phyloP scores from a whole-genome alignment of 35 echinoderm and acorn worm species.

The Amphiura filiformis region DNA sequence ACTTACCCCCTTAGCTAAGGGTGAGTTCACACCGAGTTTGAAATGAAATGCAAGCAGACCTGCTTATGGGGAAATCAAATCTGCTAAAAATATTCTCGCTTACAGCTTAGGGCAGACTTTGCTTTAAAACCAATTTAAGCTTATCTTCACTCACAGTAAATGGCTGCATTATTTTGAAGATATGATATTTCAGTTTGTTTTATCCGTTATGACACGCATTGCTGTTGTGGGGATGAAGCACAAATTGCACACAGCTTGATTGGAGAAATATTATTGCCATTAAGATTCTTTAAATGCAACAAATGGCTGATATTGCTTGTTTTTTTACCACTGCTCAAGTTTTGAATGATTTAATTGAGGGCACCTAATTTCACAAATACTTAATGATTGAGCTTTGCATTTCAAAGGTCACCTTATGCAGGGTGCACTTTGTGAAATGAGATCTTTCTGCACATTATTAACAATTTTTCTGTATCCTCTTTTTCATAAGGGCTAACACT shows the following conservation, averaged over 20 bases:
- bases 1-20: background rate
- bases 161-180: background rate
- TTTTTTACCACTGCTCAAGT: too few species aligned
- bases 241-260: background rate
- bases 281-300: background rate
- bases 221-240: background rate
- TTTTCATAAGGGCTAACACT: too few species aligned
- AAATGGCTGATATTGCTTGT: background rate
- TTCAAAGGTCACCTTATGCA: too few species aligned
- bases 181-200: too few species aligned
- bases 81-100: background rate
- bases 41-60: background rate
- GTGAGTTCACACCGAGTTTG: background rate
- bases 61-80: too few species aligned
- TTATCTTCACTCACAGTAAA: background rate
- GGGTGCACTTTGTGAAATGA: too few species aligned
- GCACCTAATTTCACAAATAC: too few species aligned
- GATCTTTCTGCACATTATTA: too few species aligned
- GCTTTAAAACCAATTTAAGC: background rate
- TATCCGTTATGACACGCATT: background rate
- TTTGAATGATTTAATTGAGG: too few species aligned
- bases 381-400: too few species aligned
- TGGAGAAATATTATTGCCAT: background rate
- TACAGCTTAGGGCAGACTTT: background rate
- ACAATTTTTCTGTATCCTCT: too few species aligned